Percentiles rank a stretch among this genome's conserved stretches.
phyloP scores from a whole-genome alignment of 2,113 vertebrate species.

The Notechis scutatus region DNA sequence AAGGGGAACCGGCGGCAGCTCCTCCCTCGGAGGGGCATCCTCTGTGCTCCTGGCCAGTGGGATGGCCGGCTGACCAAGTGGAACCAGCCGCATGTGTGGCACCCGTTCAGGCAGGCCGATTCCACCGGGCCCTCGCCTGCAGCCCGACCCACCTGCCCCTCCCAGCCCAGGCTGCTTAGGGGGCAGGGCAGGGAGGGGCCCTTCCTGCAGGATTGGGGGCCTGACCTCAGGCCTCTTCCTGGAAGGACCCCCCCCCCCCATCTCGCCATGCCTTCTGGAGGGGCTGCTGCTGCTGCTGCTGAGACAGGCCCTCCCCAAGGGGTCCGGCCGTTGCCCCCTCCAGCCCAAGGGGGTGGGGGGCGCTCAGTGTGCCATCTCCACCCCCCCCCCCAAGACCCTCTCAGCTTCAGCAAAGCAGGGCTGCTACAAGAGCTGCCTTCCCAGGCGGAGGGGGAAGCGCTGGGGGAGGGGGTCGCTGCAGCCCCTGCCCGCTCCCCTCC shows the following conservation, averaged over 20 bases:
- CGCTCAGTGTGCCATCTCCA: not conserved
- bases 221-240: not conserved
- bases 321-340: not conserved
- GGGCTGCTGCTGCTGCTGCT: not conserved
- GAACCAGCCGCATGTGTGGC: conserved; percentile 37
- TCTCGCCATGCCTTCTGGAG: conserved; percentile 3
- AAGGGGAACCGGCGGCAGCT: not conserved
- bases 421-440: not conserved
- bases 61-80: conserved; percentile 18
- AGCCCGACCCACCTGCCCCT: conserved; percentile 2
- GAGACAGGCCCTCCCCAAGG: not conserved
- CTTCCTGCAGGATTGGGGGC: not conserved
- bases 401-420: not conserved
- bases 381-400: not conserved
- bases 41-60: conserved; percentile 28
- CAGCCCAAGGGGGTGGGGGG: not conserved
- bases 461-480: rapidly evolving
- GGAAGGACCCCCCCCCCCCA: not conserved
- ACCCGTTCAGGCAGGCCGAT: conserved; percentile 18
- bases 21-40: not conserved
- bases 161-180: too few species aligned
- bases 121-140: conserved; percentile 22
- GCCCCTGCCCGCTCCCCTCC: not conserved
- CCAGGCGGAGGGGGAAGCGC: not conserved
- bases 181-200: too few species aligned